Evolutionary conservation across 53 echinoderm and acorn worm species (phyloP), one percentile per base, ranked within the genome.

Genomic region (Holothuria leucospilota): DNA sequence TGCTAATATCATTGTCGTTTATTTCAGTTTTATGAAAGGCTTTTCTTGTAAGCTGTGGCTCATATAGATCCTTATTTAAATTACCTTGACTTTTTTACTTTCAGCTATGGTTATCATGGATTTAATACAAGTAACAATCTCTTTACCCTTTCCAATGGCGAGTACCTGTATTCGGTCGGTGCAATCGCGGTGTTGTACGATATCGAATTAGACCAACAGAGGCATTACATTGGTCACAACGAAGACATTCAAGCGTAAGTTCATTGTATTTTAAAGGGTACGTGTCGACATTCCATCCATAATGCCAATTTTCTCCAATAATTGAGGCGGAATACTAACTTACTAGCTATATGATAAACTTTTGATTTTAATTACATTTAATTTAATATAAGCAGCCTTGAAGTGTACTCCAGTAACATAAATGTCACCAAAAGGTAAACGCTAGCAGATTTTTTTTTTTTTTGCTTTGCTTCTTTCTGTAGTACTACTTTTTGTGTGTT

Each of bases 141-240:
- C 56, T 90, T 87, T 30, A 92, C 91, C 8, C 69, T 97, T 0
- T 83, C 93, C 23, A 89, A 93, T 7, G 91, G 91, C 42, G 97
- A 97, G 77, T 87, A 91, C 21, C 84, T 93, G 51, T 97, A 97
- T 46, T 87, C 63, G 62, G 97, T 97, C 0, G 97, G 97, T 24
- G 94, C 97, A 8, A 91, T 97, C 30, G 92, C 85, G 51, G 90
- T 97, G 65, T 68, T 97, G 51, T 95, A 93, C 62, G 94, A 97
- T 73, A 79, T 85, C 41, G 93, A 97, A 10, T 41, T 92, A 15
- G 91, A 91, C 65, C 85, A 86, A 65, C 97, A 97, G 83, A 86
- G 97, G 40, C 94, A 94, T 75, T 97, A 97, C 77, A 83, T 87
- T 13, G 97, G 97, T 18, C 97, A 97, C 65, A 97, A 97, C 68